Percentiles rank a stretch among this genome's conserved stretches.
These are phyloP conservation scores for Tribolium freemani DNA, from an alignment of 2,888 invertebrate species.

Conservation along the genomic window DNA sequence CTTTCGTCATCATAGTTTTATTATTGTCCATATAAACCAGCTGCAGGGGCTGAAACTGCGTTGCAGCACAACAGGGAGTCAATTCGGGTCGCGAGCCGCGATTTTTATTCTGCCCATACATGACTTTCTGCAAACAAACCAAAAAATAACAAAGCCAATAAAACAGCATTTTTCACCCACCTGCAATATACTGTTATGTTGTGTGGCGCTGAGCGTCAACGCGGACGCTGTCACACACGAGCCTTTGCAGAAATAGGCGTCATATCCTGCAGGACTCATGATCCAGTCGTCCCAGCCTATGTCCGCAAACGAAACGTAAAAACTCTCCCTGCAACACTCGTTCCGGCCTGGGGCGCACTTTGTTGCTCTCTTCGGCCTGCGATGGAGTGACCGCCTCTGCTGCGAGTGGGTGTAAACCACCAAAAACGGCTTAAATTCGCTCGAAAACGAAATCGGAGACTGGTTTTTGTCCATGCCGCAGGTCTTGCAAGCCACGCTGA, in stretches of 20 bases:
- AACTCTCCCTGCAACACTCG: constrained; percentile 86
- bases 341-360: constrained; percentile 79
- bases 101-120: constrained; percentile 70
- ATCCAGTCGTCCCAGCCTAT: constrained; percentile 94
- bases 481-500: constrained; percentile 84
- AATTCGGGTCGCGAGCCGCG: constrained; percentile 72
- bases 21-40: constrained; percentile 86
- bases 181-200: constrained; percentile 82
- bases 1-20: constrained; percentile 82
- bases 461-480: constrained; percentile 77
- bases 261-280: constrained; percentile 84
- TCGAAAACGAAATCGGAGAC: constrained; percentile 79
- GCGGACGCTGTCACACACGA: constrained; percentile 82
- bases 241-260: constrained; percentile 90
- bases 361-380: constrained; percentile 70
- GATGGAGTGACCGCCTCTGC: constrained; percentile 69
- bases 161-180: constrained; percentile 64
- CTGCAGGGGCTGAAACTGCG: constrained; percentile 84
- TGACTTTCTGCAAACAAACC: constrained; percentile 76
- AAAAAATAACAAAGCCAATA: no score
- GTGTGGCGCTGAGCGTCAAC: constrained; percentile 74
- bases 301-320: constrained; percentile 86
- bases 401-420: constrained; percentile 84
- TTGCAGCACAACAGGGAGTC: constrained; percentile 89
- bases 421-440: constrained; percentile 81